These are phyloP conservation scores for Phycodurus eques DNA, from an alignment of 2,113 vertebrate genomes.

Conservation along the genomic window DNA sequence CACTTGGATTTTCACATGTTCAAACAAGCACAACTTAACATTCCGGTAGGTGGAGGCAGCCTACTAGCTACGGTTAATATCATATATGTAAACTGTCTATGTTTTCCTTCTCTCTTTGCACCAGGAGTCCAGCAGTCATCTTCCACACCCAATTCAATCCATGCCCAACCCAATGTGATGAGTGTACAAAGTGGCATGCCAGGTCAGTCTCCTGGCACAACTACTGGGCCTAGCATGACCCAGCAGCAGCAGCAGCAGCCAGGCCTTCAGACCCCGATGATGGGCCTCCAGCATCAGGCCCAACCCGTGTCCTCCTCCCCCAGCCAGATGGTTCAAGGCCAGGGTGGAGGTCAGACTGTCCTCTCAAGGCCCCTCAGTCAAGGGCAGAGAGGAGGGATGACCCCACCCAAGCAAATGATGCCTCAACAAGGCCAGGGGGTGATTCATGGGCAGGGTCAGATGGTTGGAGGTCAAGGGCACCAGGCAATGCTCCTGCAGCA, in stretches of 20 bases:
- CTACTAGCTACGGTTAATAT: neutral
- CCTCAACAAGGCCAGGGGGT: slow-evolving; percentile 91
- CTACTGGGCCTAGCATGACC: slow-evolving; percentile 81
- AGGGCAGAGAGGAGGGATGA: slow-evolving; percentile 91
- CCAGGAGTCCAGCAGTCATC: slow-evolving; percentile 81
- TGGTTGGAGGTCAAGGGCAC: slow-evolving; percentile 89
- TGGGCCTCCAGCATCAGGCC: slow-evolving; percentile 95
- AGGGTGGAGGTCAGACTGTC: slow-evolving; percentile 85
- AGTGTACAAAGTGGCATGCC: slow-evolving; percentile 87
- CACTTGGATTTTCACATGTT: neutral
- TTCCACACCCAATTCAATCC: slow-evolving; percentile 85
- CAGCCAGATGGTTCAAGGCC: slow-evolving; percentile 87
- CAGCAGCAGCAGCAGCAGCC: slow-evolving; percentile 75
- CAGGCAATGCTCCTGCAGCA: slow-evolving; percentile 86
- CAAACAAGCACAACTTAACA: neutral
- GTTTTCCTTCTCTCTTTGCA: slow-evolving; percentile 56
- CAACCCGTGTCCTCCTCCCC: slow-evolving; percentile 90
- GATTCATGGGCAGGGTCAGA: slow-evolving; percentile 91
- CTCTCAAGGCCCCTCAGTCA: slow-evolving; percentile 89
- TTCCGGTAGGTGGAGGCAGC: neutral
- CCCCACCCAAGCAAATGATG: slow-evolving; percentile 95
- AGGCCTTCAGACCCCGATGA: slow-evolving; percentile 88
- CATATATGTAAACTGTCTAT: neutral
- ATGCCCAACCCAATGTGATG: slow-evolving; percentile 87
- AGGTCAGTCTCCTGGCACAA: slow-evolving; percentile 79